Conservation (phyloP, 2,797 vertebrate species). For the Lophotriccus pileatus region DNA sequence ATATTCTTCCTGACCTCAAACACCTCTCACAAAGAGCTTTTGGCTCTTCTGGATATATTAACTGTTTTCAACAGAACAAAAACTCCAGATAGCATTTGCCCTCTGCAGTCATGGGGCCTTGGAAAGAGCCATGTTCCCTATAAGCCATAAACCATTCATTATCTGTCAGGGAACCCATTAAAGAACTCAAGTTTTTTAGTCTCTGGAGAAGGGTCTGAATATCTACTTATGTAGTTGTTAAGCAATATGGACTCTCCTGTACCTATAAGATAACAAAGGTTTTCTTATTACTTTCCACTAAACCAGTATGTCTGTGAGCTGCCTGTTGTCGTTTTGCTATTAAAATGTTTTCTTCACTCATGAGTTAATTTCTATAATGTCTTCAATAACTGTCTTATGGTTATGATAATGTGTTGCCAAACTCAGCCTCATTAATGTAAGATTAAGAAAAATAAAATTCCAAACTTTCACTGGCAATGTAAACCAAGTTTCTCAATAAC, state of each 20-base stretch:
- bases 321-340: neutral
- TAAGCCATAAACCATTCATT: neutral
- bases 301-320: neutral
- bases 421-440: slow-evolving; percentile 16
- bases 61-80: neutral
- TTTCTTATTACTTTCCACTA: neutral
- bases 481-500: slow-evolving; percentile 1
- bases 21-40: neutral
- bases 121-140: neutral
- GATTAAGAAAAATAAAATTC: slow-evolving; percentile 56
- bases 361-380: neutral
- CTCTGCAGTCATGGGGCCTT: neutral
- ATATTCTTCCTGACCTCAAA: neutral
- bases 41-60: neutral
- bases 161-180: neutral
- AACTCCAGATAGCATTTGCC: neutral
- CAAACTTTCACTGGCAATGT: slow-evolving; percentile 35
- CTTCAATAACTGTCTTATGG: neutral
- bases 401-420: neutral
- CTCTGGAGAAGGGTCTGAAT: neutral
- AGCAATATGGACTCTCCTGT: neutral
- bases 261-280: neutral
- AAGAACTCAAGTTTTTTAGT: neutral
- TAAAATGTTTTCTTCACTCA: neutral
- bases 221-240: neutral